Base-by-base conservation (phyloP, 2,797 vertebrate genomes). In the Urosaurus nigricauda region DNA sequence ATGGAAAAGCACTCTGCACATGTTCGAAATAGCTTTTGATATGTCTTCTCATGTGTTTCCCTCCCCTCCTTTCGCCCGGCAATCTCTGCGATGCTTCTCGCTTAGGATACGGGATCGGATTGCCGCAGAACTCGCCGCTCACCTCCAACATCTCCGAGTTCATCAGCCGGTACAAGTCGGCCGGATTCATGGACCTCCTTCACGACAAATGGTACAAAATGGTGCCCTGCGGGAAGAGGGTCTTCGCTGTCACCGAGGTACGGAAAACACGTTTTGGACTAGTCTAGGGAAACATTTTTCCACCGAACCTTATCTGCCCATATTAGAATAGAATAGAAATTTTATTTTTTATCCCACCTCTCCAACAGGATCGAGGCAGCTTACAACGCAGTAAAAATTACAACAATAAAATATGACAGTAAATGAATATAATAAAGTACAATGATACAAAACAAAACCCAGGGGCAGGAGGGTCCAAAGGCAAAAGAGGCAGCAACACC, bases 201-300 rank as follows among this genome's bases (percentile, higher is more conserved):
- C 98, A 98, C 0, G 98, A 98, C 96, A 98, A 98, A 94, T 98
- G 98, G 98, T 98, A 98, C 96, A 97, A 97, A 96, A 98, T 98
- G 97, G 97, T 98, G 79, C 98, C 98, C 35, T 98, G 98, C 1
- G 98, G 98, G 63, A 98, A 98, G 91, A 95, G 97, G 37, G 97
- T 97, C 89, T 97, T 98, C 3, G 98, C 97, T 0, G 97, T 98
- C 86, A 98, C 98, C 0, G 98, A 98, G 98, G 98, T 98, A 95
- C 53, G 91, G 40, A 90, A 0, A 0, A 51, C 16, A 0, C 0
- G 12, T 4, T n/a, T 68, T 0, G 11, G 35, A 16, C 14, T 2
- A 37, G 0, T 2, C 14, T 19, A 14, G 35, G 14, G 71, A 19
- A 74, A 35, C 4, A 5, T 32, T 17, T 74, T 19, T 29, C 2